These are phyloP conservation scores for Anoplius nigerrimus DNA, from an alignment of 2,888 invertebrate species.

Conservation along the genomic window DNA sequence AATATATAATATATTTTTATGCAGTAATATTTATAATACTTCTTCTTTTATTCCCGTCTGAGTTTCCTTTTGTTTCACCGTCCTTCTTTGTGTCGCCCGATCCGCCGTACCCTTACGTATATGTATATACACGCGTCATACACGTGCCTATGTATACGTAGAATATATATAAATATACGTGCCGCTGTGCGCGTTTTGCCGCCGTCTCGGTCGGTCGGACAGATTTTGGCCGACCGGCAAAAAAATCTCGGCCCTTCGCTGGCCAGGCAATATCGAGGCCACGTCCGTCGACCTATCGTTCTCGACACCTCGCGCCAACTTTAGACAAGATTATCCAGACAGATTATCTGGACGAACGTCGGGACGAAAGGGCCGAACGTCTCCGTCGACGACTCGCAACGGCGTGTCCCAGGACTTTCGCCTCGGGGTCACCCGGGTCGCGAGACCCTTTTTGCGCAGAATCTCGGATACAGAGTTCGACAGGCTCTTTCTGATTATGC, in stretches of 20 bases:
- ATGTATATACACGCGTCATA: slow-evolving; percentile 25
- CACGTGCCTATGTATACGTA: neutral
- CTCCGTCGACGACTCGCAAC: too few species aligned
- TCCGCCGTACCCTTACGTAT: slow-evolving; percentile 16
- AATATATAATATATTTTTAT: slow-evolving; percentile 39
- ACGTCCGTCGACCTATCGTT: too few species aligned
- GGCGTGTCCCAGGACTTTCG: too few species aligned
- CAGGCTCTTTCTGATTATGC: slow-evolving; percentile 43
- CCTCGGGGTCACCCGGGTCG: too few species aligned
- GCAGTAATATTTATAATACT: slow-evolving; percentile 47
- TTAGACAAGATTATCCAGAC: slow-evolving; percentile 16
- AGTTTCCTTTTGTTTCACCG: slow-evolving; percentile 34
- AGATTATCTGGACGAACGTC: slow-evolving; percentile 46
- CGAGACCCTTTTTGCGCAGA: too few species aligned
- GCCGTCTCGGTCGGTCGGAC: neutral
- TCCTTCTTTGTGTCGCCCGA: neutral
- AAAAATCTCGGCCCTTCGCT: too few species aligned
- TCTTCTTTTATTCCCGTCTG: slow-evolving; percentile 28
- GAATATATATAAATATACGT: slow-evolving; percentile 25
- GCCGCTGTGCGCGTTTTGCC: slow-evolving; percentile 4
- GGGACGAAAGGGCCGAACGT: slow-evolving; percentile 35
- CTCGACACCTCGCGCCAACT: slow-evolving; percentile 10
- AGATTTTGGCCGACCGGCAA: slow-evolving; percentile 12
- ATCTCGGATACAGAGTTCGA: slow-evolving; percentile 21
- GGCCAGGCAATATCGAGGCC: too few species aligned